Percentiles rank a stretch among this genome's conserved stretches.
phyloP scores from a whole-genome alignment of 2,888 invertebrate species.

The Caenorhabditis sp. region DNA sequence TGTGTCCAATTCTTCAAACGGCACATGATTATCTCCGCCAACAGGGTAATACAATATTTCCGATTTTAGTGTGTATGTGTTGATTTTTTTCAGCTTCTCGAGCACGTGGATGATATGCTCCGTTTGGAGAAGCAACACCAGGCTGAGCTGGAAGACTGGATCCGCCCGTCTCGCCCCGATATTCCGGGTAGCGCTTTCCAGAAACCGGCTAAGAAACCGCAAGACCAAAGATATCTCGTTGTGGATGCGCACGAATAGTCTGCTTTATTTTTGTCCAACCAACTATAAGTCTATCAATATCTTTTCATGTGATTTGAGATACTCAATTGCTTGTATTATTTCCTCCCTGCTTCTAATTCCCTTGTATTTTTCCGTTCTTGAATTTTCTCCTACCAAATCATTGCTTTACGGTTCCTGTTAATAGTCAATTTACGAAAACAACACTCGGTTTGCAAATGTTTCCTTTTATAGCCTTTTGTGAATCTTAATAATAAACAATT shows the following conservation, averaged over 20 bases:
- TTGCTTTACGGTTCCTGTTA: conserved; percentile 16
- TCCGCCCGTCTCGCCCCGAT: conserved; percentile 7
- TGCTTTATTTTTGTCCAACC: conserved; percentile 14
- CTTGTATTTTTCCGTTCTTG: neutral
- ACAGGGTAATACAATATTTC: conserved; percentile 17
- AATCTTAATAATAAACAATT: too few species aligned
- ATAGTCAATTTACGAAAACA: conserved; percentile 22
- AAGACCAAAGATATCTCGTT: conserved; percentile 27
- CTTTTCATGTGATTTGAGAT: neutral
- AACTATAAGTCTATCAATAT: conserved; percentile 1
- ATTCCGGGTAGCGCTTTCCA: neutral
- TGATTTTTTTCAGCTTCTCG: conserved; percentile 60
- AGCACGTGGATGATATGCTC: conserved; percentile 47
- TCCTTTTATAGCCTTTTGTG: neutral
- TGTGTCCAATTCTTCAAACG: conserved; percentile 50
- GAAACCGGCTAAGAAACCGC: neutral
- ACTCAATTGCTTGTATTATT: too few species aligned
- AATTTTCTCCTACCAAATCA: neutral
- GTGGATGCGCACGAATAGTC: conserved; percentile 20
- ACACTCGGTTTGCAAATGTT: conserved; percentile 18
- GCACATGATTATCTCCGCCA: conserved; percentile 51
- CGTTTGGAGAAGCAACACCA: conserved; percentile 42
- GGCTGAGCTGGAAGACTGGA: conserved; percentile 36
- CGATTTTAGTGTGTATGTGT: neutral
- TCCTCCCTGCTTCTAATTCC: neutral